Percentiles rank a stretch among this genome's conserved stretches.
Conservation (phyloP, 1,140 invertebrate genomes). For the Drosophila lini region DNA sequence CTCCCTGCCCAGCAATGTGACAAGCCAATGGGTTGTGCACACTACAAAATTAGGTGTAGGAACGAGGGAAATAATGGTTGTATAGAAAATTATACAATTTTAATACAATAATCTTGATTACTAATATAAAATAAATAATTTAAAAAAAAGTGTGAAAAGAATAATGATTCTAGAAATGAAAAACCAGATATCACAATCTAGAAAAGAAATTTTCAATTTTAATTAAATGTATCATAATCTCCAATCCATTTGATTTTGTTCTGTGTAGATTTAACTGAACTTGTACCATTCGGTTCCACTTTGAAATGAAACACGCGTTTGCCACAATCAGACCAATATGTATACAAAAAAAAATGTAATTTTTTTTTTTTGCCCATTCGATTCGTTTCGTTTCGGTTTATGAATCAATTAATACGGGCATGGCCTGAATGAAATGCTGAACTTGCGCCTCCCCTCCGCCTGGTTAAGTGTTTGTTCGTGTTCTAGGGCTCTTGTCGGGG, state of each 20-base stretch:
- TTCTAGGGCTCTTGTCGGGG: constrained; percentile 59
- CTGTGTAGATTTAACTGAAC: constrained; percentile 17
- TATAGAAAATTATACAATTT: background rate
- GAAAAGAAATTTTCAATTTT: no score
- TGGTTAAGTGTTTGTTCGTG: constrained; percentile 64
- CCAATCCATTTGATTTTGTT: background rate
- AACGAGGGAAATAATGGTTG: background rate
- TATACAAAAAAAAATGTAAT: constrained; percentile 17
- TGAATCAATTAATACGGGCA: constrained; percentile 73
- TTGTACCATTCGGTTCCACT: constrained; percentile 27
- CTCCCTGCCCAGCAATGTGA: constrained; percentile 13
- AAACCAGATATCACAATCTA: background rate
- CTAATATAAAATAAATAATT: no score
- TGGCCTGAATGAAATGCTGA: constrained; percentile 63
- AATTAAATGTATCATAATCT: background rate
- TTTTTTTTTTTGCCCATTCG: constrained; percentile 6
- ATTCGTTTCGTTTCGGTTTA: constrained; percentile 48
- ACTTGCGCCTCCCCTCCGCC: constrained; percentile 44
- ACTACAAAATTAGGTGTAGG: background rate
- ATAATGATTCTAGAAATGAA: no score
- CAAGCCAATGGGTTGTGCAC: constrained; percentile 40
- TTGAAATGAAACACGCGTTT: constrained; percentile 56
- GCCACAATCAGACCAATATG: constrained; percentile 36
- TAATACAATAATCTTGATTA: no score
- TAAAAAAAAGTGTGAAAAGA: no score